phyloP scores from a whole-genome alignment of 23 tunicate species.

The Botrylloides violaceus region DNA sequence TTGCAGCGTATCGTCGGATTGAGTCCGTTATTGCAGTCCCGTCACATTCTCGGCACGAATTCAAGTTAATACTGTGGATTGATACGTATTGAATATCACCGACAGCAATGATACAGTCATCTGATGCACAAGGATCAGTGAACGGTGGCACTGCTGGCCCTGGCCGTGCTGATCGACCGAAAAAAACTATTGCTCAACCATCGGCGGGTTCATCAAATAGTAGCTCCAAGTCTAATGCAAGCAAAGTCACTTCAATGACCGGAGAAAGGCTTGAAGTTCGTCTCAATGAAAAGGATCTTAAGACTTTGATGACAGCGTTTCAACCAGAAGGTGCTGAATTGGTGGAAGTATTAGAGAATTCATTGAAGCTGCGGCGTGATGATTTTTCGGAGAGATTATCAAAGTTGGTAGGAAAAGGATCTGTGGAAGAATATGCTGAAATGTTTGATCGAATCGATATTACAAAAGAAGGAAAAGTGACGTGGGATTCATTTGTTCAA shows the following conservation, averaged over 20 bases:
- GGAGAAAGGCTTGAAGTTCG: conserved; percentile 55
- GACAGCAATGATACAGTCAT: neutral
- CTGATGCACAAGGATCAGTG: neutral
- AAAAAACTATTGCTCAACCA: neutral
- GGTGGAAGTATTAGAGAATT: neutral
- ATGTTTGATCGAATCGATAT: conserved; percentile 90
- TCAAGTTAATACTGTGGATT: too few species aligned
- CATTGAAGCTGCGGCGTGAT: conserved; percentile 32
- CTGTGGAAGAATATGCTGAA: conserved; percentile 75
- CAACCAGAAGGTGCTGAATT: neutral
- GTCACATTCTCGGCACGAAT: too few species aligned
- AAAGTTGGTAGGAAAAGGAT: conserved; percentile 49
- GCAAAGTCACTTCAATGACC: conserved; percentile 31
- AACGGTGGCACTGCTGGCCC: neutral
- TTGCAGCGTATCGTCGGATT: too few species aligned
- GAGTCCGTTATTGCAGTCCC: too few species aligned
- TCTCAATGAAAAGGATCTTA: conserved; percentile 48
- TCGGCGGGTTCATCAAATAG: conserved; percentile 10
- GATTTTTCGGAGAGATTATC: conserved; percentile 59
- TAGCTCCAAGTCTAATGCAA: conserved; percentile 6
- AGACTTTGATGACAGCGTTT: conserved; percentile 39
- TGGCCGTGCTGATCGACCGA: neutral
- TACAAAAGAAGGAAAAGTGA: conserved; percentile 67
- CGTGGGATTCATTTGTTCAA: conserved; percentile 81
- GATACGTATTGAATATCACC: neutral